A percentile compares a stretch with the other conserved stretches of the same genome.
These are phyloP conservation scores for Eira barbara DNA, from an alignment of 2,113 vertebrate genomes.

Conservation along the genomic window DNA sequence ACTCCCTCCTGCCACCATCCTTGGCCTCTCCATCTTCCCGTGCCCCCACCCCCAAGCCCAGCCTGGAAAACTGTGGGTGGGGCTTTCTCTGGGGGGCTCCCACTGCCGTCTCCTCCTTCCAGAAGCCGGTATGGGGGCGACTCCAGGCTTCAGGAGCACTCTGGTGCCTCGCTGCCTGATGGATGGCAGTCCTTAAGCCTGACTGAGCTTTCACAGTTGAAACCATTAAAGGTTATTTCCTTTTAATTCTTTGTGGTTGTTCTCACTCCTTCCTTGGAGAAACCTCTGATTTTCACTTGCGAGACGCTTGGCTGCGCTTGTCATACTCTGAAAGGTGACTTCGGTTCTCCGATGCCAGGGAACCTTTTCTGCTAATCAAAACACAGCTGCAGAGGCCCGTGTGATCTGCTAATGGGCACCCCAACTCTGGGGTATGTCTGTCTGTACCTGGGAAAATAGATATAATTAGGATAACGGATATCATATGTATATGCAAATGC, in stretches of 20 bases:
- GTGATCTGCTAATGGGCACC: constrained; percentile 81
- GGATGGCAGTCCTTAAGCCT: constrained; percentile 41
- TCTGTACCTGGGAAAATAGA: constrained; percentile 86
- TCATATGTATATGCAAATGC: constrained; percentile 81
- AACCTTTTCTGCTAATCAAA: constrained; percentile 84
- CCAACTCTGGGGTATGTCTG: constrained; percentile 76
- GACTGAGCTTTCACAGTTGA: constrained; percentile 51
- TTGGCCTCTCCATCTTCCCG: not conserved
- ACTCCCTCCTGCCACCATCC: not conserved
- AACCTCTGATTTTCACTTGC: constrained; percentile 83
- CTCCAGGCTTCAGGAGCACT: not conserved
- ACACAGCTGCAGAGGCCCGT: constrained; percentile 85
- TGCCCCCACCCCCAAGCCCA: not conserved
- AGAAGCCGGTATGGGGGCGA: not conserved
- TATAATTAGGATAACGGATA: constrained; percentile 87
- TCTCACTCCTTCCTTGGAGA: constrained; percentile 72
- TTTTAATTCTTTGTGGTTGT: constrained; percentile 78
- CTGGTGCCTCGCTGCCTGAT: not conserved
- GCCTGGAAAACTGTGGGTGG: not conserved
- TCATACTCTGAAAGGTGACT: constrained; percentile 84
- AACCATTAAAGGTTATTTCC: constrained; percentile 77
- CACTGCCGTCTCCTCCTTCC: not conserved
- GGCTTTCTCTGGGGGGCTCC: not conserved
- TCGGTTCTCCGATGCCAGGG: constrained; percentile 82
- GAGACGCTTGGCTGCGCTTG: constrained; percentile 77